These are phyloP conservation scores for Myotis yumanensis DNA, from an alignment of 2,113 vertebrate species.

Conservation along the genomic window DNA sequence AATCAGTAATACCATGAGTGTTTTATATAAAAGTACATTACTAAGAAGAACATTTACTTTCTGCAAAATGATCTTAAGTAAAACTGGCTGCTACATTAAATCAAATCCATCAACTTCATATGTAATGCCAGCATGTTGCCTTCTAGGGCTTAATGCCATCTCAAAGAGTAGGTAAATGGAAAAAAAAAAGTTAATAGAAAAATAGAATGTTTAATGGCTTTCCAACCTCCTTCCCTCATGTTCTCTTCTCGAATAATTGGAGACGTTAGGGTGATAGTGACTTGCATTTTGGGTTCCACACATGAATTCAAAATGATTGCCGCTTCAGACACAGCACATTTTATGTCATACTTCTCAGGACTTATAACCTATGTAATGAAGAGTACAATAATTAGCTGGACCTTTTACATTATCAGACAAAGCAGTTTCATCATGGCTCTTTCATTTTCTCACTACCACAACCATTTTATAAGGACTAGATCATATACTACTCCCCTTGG, in stretches of 20 bases:
- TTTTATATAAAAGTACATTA: conserved; percentile 72
- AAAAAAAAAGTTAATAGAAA: conserved; percentile 69
- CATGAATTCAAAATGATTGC: conserved; percentile 94
- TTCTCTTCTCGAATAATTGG: conserved; percentile 96
- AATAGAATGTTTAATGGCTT: conserved; percentile 83
- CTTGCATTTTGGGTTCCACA: conserved; percentile 98
- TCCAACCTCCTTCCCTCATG: conserved; percentile 97
- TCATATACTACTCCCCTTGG: not conserved
- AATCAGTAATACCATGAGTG: conserved; percentile 52
- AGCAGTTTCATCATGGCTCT: conserved; percentile 9
- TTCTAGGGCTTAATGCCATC: conserved; percentile 85
- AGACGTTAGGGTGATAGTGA: conserved; percentile 97
- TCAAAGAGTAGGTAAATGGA: conserved; percentile 77
- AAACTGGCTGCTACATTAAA: conserved; percentile 74
- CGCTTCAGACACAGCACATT: conserved; percentile 92
- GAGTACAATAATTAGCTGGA: conserved; percentile 71
- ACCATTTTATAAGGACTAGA: not conserved
- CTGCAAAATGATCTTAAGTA: conserved; percentile 71
- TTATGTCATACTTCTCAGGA: conserved; percentile 97
- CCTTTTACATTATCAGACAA: conserved; percentile 60
- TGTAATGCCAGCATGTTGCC: conserved; percentile 88
- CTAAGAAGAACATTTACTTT: conserved; percentile 74
- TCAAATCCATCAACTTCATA: conserved; percentile 76
- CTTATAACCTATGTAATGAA: conserved; percentile 90
- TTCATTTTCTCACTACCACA: not conserved